phyloP scores from a whole-genome alignment of 2,888 invertebrate genomes.

The Rhagonycha lutea region DNA sequence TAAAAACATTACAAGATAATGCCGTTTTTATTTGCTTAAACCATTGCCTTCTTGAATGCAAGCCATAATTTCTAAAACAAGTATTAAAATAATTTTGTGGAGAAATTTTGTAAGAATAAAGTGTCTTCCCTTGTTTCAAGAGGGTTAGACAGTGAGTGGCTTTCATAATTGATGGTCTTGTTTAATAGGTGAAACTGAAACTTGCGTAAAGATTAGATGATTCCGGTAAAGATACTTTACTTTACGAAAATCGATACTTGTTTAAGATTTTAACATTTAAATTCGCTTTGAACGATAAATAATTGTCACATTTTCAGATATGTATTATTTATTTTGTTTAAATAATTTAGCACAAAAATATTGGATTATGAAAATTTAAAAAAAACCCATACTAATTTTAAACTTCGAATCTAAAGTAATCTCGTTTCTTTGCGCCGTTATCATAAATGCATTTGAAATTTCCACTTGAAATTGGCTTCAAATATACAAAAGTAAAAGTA shows the following conservation, averaged over 20 bases:
- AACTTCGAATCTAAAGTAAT: no score
- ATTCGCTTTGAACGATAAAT: background rate
- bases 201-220: background rate
- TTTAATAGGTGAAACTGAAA: conserved; percentile 10
- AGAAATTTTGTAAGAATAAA: conserved; percentile 15
- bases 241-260: background rate
- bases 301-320: background rate
- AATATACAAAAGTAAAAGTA: no score
- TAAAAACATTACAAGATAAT: background rate
- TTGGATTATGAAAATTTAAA: background rate
- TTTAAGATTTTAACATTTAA: background rate
- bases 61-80: background rate
- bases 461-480: background rate
- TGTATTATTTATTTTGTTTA: background rate
- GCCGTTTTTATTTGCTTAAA: background rate
- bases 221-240: background rate
- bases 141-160: conserved; percentile 24
- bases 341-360: background rate
- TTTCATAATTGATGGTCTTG: conserved; percentile 25
- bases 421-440: background rate
- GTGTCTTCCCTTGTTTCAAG: conserved; percentile 24
- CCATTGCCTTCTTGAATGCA: background rate
- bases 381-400: background rate
- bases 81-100: conserved; percentile 17
- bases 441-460: background rate